These are phyloP conservation scores for Wiebesia pumilae DNA, from an alignment of 1,140 invertebrate species.

Conservation along the genomic window DNA sequence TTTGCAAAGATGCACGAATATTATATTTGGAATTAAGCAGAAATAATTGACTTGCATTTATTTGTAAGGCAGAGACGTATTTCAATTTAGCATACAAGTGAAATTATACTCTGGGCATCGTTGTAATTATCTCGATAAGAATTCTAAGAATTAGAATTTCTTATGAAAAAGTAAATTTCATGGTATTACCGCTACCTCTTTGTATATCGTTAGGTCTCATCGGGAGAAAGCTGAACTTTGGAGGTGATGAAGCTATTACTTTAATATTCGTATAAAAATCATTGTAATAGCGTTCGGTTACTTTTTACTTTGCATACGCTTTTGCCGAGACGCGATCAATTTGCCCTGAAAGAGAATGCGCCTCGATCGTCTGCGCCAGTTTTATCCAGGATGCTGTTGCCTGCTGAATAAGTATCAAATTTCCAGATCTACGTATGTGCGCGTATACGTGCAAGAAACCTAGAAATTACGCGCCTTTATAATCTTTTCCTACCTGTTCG, in stretches of 20 bases:
- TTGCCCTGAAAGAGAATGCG: not conserved
- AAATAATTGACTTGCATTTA: too few species aligned
- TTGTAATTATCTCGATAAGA: too few species aligned
- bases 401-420: conserved; percentile 44
- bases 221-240: not conserved
- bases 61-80: too few species aligned
- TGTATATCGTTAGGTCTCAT: conserved; percentile 6
- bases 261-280: conserved; percentile 39
- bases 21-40: too few species aligned
- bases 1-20: too few species aligned
- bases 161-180: not conserved
- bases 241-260: conserved; percentile 31
- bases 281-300: conserved; percentile 37
- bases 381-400: not conserved
- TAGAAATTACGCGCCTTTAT: conserved; percentile 35
- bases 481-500: not conserved
- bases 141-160: too few species aligned
- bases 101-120: too few species aligned
- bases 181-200: not conserved
- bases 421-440: conserved; percentile 5
- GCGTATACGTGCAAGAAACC: not conserved
- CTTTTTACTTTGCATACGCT: conserved; percentile 10
- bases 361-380: not conserved
- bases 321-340: not conserved
- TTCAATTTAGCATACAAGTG: too few species aligned